Evolutionary conservation across 2,888 invertebrate genomes (phyloP), one percentile per base, ranked within the genome.

Genomic region (Ethmia dodecea): DNA sequence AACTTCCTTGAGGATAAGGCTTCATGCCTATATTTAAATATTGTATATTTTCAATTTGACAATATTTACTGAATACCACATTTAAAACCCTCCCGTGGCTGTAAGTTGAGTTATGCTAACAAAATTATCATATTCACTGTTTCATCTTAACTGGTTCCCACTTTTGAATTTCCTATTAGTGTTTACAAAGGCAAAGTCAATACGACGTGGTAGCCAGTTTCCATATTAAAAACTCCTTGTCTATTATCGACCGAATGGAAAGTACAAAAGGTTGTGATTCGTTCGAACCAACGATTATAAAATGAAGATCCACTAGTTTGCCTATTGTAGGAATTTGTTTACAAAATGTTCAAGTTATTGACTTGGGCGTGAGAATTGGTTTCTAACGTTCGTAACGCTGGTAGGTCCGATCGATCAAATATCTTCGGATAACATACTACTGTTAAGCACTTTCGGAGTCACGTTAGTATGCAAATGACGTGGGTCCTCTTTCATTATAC

Each of bases 91-190:
- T 38, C 37, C 45, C 45, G 43, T 47, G 55, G 52, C 52, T 47
- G 42, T 57, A 55, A 12, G 10, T 20, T 3, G n/a, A 12, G 13
- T 33, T 33, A 45, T 48, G 55, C 60, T 55, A 64, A 74, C 68
- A 60, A 65, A 78, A 81, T 83, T 80, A 83, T 73, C 78, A 78
- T 80, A 76, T 80, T 69, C 75, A 79, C 73, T 81, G 79, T 81
- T 81, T 79, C 79, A 71, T 73, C 77, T 72, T 72, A 73, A 79
- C 77, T 78, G 70, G 76, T 78, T 77, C 66, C 79, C 75, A 78
- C 75, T 83, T 84, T 81, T 77, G 75, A 80, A 81, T 80, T 80
- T 74, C 72, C 75, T 84, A 81, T 83, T 80, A 81, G 67, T 83
- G 68, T 81, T 81, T 81, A 84, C 80, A 74, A 78, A 83, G 78